Conservation (phyloP, 2,113 vertebrate genomes). For the Athene cunicularia region DNA sequence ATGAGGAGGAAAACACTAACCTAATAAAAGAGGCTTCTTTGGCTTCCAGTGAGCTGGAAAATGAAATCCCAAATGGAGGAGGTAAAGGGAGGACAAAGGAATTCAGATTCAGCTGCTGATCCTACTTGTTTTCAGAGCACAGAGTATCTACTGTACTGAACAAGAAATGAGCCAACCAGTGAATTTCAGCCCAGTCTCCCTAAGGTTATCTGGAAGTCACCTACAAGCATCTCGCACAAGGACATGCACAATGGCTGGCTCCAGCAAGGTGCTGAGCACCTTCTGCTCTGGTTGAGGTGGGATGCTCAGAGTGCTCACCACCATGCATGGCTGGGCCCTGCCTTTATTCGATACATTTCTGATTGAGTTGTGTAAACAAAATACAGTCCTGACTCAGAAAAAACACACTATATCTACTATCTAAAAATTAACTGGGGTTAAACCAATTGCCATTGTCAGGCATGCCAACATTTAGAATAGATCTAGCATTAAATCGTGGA, state of each 20-base stretch:
- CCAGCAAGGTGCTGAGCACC: background rate
- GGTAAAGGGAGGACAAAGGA: background rate
- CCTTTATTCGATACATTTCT: background rate
- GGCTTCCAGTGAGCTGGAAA: background rate
- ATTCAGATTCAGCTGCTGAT: background rate
- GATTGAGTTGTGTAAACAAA: background rate
- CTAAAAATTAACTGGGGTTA: constrained; percentile 23
- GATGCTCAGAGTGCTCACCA: background rate
- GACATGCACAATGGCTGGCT: background rate
- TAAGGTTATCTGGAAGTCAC: background rate
- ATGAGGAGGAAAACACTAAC: background rate
- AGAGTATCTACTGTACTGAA: background rate
- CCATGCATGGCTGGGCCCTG: background rate
- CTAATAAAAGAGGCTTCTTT: background rate
- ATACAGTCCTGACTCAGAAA: background rate
- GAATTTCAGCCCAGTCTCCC: background rate
- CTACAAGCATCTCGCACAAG: fast-evolving
- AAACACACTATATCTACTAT: background rate
- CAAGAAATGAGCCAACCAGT: background rate
- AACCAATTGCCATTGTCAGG: background rate
- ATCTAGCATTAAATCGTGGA: constrained; percentile 32
- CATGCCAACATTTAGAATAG: constrained; percentile 26
- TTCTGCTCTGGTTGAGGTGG: background rate
- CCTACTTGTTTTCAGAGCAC: background rate
- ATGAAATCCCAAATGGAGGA: background rate